These are phyloP conservation scores for Pyrocoelia pectoralis DNA, from an alignment of 2,888 invertebrate species.

Conservation along the genomic window DNA sequence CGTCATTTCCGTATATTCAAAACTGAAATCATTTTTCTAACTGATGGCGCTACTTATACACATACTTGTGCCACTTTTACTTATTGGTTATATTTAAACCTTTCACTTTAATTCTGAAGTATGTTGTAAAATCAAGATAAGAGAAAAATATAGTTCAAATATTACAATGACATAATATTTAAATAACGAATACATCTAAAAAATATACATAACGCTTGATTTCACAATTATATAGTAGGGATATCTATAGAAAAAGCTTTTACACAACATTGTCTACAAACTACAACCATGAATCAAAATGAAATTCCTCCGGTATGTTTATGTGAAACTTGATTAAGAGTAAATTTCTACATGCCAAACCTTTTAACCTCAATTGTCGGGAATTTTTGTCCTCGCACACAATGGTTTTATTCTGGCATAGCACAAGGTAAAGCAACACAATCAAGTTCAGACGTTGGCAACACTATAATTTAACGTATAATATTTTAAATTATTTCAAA, in stretches of 20 bases:
- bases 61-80: not conserved
- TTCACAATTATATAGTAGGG: too few species aligned
- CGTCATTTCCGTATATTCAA: not conserved
- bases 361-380: not conserved
- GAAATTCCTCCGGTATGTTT: not conserved
- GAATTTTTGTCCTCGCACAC: not conserved
- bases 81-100: not conserved
- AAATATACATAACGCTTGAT: not conserved
- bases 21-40: not conserved
- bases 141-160: not conserved
- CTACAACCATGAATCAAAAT: not conserved
- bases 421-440: not conserved
- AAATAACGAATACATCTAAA: not conserved
- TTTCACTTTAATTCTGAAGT: not conserved
- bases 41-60: not conserved
- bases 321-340: not conserved
- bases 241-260: not conserved
- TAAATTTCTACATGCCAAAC: constrained; percentile 1
- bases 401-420: not conserved
- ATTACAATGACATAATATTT: not conserved
- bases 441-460: too few species aligned
- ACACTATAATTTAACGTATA: too few species aligned
- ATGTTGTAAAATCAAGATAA: not conserved
- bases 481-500: too few species aligned
- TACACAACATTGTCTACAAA: not conserved